These are phyloP conservation scores for Hypothenemus hampei DNA, from an alignment of 1,140 invertebrate genomes.

Conservation along the genomic window DNA sequence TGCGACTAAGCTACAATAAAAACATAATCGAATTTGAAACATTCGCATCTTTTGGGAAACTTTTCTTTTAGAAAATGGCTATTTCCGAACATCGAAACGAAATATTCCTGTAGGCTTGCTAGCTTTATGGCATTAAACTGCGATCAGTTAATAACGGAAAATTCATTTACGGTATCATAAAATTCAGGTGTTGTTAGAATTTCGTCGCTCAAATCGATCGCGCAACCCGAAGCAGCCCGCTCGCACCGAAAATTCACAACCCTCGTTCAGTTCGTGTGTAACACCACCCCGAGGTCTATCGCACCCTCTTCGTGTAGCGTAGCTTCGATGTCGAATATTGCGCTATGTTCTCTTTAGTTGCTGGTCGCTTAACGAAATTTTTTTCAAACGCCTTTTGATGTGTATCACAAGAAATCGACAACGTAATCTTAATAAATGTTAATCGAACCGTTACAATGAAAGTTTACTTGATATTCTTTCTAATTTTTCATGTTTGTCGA, in stretches of 20 bases:
- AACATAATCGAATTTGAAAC: no score
- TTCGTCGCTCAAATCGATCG: conserved; percentile 30
- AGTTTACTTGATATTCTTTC: conserved; percentile 10
- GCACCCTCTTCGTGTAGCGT: conserved; percentile 18
- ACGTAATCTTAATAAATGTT: conserved; percentile 10
- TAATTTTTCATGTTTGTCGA: conserved; percentile 7
- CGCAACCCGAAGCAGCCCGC: conserved; percentile 6
- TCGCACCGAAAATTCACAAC: conserved; percentile 10
- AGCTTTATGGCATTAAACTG: no score
- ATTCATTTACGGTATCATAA: no score
- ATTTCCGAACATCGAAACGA: no score
- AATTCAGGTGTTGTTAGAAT: conserved; percentile 27
- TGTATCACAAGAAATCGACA: conserved; percentile 5
- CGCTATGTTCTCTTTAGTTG: conserved; percentile 7
- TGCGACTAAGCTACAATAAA: no score
- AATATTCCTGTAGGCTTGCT: no score
- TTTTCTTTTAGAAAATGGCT: no score
- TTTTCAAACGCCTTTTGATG: conserved; percentile 15
- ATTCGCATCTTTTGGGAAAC: no score
- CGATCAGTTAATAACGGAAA: no score
- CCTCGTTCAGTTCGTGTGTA: conserved; percentile 34
- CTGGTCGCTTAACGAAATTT: not conserved
- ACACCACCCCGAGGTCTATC: conserved; percentile 21
- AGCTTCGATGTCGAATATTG: conserved; percentile 7
- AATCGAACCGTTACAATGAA: conserved; percentile 14